Base-by-base conservation (phyloP, 2,888 invertebrate genomes). In the Spodoptera exigua region DNA sequence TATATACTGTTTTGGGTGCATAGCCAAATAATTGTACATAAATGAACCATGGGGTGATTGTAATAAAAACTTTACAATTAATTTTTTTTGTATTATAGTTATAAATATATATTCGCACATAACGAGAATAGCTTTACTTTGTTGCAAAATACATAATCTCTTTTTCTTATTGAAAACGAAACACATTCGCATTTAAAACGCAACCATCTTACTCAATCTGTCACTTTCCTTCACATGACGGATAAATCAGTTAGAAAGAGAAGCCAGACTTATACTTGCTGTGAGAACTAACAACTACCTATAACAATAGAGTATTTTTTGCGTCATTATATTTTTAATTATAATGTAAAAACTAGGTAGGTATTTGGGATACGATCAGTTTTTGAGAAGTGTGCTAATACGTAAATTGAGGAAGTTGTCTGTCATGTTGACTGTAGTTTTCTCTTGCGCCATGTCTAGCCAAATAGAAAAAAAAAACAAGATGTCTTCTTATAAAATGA, bases 301-400 rank as follows among this genome's bases (percentile, higher is more conserved):
- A 65, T 78, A 71, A 84, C 84, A 86, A 87, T 85, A 70, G 74
- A 70, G 77, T 70, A 75, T 74, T 83, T 75, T 86, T 83, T 79
- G 71, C 66, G 39, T 53, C 63, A 70, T 80, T 79, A 79, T 80
- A 70, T 82, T 57, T 27, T 76, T 83, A 78, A 80, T 84, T 78
- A 70, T 40, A 36, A 27, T 60, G 69, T 57, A 69, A 57, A 64
- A 76, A 44, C 14, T 35, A 81, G 76, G 76, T 82, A 70, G 83
- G 84, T 82, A 82, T 85, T 80, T 78, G 64, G 83, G 74, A 75
- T 87, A 62, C 53, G 49, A 66, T 57, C 47, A 54, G 32, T 47
- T 13, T 52, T 56, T 65, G 40, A 45, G 17, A 39, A 35, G 27
- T n/a, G 41, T 55, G 37, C 36, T 16, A 9, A 51, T 44, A 35